A percentile compares a stretch with the other conserved stretches of the same genome.
Conservation (phyloP, 1,140 invertebrate species). For the Neelides sp. region DNA sequence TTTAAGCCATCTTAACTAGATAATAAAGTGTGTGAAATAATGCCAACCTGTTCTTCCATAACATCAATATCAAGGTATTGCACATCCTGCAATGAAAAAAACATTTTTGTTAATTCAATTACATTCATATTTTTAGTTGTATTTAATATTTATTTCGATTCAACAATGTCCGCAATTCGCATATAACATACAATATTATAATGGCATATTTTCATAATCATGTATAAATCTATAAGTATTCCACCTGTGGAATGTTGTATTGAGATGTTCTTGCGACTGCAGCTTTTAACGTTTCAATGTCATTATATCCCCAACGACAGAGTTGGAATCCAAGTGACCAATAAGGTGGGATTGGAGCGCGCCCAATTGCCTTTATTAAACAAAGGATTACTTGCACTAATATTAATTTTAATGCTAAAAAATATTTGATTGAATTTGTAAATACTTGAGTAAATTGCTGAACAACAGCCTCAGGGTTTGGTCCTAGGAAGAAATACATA, state of each 20-base stretch:
- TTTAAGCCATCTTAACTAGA: neutral
- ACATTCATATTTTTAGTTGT: no score
- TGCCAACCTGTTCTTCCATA: slow-evolving; percentile 29
- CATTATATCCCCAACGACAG: slow-evolving; percentile 39
- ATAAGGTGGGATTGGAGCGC: slow-evolving; percentile 41
- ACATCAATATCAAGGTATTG: slow-evolving; percentile 37
- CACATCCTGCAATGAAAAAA: slow-evolving; percentile 35
- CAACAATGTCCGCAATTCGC: no score
- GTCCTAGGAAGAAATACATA: slow-evolving; percentile 39
- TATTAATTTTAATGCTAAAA: neutral
- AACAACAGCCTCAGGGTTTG: slow-evolving; percentile 38
- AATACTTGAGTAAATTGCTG: slow-evolving; percentile 39
- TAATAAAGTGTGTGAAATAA: slow-evolving; percentile 10
- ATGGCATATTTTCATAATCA: no score
- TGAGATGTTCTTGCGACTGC: slow-evolving; percentile 34
- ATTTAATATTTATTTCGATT: no score
- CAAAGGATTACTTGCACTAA: no score
- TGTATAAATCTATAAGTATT: no score
- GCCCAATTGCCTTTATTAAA: slow-evolving; percentile 34
- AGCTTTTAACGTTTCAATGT: slow-evolving; percentile 34
- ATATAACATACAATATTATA: no score
- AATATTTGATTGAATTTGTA: neutral
- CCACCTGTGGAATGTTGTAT: slow-evolving; percentile 36
- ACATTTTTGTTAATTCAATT: no score
- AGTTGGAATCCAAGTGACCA: slow-evolving; percentile 34